Evolutionary conservation across 1,140 invertebrate species (phyloP), one percentile per base, ranked within the genome.

Genomic region (Drosophila saltans): DNA sequence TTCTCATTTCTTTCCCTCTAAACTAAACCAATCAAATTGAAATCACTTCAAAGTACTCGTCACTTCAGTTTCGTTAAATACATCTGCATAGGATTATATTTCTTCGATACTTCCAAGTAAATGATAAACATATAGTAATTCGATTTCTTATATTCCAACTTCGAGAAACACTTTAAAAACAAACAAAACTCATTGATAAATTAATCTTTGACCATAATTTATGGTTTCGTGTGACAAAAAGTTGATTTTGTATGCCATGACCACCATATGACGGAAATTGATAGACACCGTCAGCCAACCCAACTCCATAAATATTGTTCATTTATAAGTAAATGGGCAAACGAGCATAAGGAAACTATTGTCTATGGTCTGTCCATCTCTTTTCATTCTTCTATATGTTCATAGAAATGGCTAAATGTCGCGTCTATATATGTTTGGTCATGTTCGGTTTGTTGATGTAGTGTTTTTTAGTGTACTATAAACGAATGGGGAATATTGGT

Each of bases 221-320:
- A 52, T 52, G 24, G 45, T 26, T 52, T 52, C 45, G 21, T 52
- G 26, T 26, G 21, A 52, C 24, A 21, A 79, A 71, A 86, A 88
- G 65, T 65, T 71, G 66, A 85, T 65, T 74, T 84, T 80, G 69
- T 45, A 80, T 80, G 73, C 65, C 60, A 65, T 70, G 41, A 39
- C 58, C 61, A 61, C 58, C 64, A 64, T 52, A 26, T 58, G 69
- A 74, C 83, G 83, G 83, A 88, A 88, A 79, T 84, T 59, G 52
- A 52, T 30, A 24, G 16, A 43, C 64, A 45, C 57, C 68, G 52
- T 8, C 48, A 5, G 16, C 61, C 73, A 69, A 89, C 0, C 78
- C 75, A 85, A 79, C 78, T 81, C 84, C 84, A 89, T 89, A 89
- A 89, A 89, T 89, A 90, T 89, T 89, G 84, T 89, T 88, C 77